These are phyloP conservation scores for Trachops cirrhosus DNA, from an alignment of 2,797 vertebrate species.

Conservation along the genomic window DNA sequence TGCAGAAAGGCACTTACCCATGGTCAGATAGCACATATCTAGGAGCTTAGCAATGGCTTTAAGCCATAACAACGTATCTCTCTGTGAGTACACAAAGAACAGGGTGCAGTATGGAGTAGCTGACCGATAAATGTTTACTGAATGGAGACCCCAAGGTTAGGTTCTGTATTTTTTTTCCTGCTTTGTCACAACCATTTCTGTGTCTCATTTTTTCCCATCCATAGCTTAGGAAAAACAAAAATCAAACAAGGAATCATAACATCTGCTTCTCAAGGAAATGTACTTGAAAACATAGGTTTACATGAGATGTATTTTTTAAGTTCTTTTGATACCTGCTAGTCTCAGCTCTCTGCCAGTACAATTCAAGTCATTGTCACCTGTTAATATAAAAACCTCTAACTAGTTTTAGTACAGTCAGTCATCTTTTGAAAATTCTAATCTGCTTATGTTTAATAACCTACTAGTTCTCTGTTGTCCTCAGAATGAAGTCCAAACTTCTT, in stretches of 20 bases:
- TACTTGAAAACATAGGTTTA: constrained; percentile 4
- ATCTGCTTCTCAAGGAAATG: background rate
- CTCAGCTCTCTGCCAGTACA: background rate
- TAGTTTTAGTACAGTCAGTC: background rate
- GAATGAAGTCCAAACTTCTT: background rate
- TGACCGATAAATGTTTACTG: constrained; percentile 3
- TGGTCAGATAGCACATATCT: background rate
- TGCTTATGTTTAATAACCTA: background rate
- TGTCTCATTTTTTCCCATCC: background rate
- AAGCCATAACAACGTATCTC: background rate
- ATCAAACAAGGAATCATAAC: background rate
- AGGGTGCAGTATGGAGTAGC: background rate
- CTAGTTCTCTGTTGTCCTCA: background rate
- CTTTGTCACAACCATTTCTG: background rate
- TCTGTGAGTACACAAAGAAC: background rate
- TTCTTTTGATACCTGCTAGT: background rate
- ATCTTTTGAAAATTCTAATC: background rate
- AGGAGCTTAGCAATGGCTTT: background rate
- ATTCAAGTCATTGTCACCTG: background rate
- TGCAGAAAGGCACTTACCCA: background rate
- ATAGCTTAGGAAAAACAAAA: background rate
- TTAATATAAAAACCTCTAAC: background rate
- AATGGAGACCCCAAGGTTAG: background rate
- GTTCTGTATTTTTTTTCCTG: background rate
- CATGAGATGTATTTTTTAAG: background rate